Base-by-base conservation (phyloP, 2,113 vertebrate genomes). In the Nerophis lumbriciformis region DNA sequence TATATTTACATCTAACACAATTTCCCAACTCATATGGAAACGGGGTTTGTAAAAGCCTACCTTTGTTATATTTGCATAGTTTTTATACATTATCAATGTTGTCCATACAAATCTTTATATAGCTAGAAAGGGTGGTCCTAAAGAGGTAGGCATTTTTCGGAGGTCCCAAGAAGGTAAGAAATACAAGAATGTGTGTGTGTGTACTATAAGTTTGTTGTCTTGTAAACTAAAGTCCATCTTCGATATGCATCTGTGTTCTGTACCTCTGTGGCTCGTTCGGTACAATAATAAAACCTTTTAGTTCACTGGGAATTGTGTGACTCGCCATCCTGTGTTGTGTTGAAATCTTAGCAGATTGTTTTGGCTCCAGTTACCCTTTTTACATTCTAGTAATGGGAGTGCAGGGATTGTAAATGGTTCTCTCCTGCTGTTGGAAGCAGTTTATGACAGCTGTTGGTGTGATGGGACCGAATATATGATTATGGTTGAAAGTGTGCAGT, bases 361-460 rank as follows among this genome's bases (percentile, higher is more conserved):
- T 69, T 77, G 70, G 54, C 63, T 55, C 57, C 11, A 3, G 55
- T 48, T 76, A 55, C 53, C 68, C 71, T 77, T 70, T 70, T 58
- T 39, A 61, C 51, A 61, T 61, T 66, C 45, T 62, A 15, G 50
- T 52, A 54, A 15, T 16, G 13, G 6, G 50, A 36, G 56, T 4
- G 38, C 11, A 61, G 53, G 55, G 49, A 59, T 59, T 61, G 49
- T 36, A 55, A 48, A 60, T 52, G 59, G 59, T 52, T 66, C 42
- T 39, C 8, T 54, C 36, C 59, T 51, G 16, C 54, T 19, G 5
- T 45, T 55, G 8, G 11, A 48, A 42, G 49, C 39, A 54, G 55
- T 53, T 28, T 21, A 50, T 10, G 36, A 13, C 28, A 5, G 8
- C 44, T 54, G n/a, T 48, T 45, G n/a, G 35, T 51, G 19, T 59